Base-by-base conservation (phyloP, 2,113 vertebrate species). In the Coptodon bakossiorum region DNA sequence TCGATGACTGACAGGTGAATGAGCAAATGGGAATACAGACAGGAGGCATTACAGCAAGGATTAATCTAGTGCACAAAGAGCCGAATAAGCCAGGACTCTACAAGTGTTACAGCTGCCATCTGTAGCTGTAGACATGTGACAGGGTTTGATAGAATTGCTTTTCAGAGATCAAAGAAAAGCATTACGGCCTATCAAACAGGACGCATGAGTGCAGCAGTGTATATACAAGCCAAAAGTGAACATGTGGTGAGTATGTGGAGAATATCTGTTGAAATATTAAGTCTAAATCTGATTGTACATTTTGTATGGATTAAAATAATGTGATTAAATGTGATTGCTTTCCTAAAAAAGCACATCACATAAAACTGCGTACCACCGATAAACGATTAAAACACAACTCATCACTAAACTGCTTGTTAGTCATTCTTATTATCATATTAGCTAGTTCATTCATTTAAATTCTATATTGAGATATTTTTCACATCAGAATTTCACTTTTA, bases 71-170 rank as follows among this genome's bases (percentile, higher is more conserved):
- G 86, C 83, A 90, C 86, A 73, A 57, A 80, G 57, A 86, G 54
- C 80, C 73, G 59, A 89, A 43, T 73, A 89, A 82, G 84, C 54
- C 78, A 91, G 50, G 56, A 68, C 56, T 73, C 80, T 87, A 88
- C 63, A 43, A 79, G 71, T 82, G 84, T 85, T 90, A 87, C 87
- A 89, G 92, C 76, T 88, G 87, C 80, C 68, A 19, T 68, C 81
- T 86, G 82, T 56, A 88, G 88, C 86, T 90, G 88, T 68, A 88
- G 85, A 87, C 85, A 83, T 12, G 86, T 90, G 83, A 88, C 84
- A 80, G 54, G 12, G 92, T 95, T 95, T 94, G 91, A 95, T 93
- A 94, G 91, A 88, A 91, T 56, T 91, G 93, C 94, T 96, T 95
- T 94, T 91, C 91, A 80, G 71, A 81, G 82, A 27, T 82, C 82